Evolutionary conservation across 2,888 invertebrate genomes (phyloP).

Genomic region (Drosophila atroscutellata): DNA sequence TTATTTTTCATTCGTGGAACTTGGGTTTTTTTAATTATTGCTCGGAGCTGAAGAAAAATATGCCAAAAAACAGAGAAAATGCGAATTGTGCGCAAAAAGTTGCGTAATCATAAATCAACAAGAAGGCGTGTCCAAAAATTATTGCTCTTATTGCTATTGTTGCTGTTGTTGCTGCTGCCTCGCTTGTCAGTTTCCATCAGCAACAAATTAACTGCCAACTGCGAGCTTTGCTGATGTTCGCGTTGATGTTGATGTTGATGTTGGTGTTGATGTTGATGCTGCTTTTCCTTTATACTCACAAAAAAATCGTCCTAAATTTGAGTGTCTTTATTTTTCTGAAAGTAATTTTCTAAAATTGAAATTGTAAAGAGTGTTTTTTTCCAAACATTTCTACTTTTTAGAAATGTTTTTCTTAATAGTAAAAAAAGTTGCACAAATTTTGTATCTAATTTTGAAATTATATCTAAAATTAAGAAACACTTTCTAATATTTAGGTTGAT

Average conservation of each 20-base stretch:
- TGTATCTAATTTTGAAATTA: neutral
- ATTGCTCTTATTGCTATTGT: neutral
- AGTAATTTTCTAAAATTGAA: too few relatives aligned
- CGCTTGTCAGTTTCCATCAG: conserved; percentile 58
- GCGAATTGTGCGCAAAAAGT: conserved; percentile 26
- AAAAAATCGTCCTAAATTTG: neutral
- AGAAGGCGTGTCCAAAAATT: conserved; percentile 43
- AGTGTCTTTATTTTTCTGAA: too few relatives aligned
- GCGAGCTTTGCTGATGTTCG: conserved; percentile 4
- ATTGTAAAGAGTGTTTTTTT: too few relatives aligned
- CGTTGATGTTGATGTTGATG: neutral
- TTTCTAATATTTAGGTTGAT: neutral
- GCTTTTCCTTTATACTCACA: neutral
- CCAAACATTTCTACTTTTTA: accelerated
- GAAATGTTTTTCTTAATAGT: neutral
- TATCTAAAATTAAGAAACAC: neutral
- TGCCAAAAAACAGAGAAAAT: conserved; percentile 26
- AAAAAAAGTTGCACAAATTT: neutral
- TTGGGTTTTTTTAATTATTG: neutral
- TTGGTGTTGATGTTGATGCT: neutral
- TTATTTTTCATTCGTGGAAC: neutral
- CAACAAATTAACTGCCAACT: conserved; percentile 60
- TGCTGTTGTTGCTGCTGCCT: conserved; percentile 12
- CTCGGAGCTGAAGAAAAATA: conserved; percentile 18
- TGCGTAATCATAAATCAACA: conserved; percentile 70